Evolutionary conservation across 2,888 invertebrate species (phyloP).

Genomic region (Nysson spinosus): DNA sequence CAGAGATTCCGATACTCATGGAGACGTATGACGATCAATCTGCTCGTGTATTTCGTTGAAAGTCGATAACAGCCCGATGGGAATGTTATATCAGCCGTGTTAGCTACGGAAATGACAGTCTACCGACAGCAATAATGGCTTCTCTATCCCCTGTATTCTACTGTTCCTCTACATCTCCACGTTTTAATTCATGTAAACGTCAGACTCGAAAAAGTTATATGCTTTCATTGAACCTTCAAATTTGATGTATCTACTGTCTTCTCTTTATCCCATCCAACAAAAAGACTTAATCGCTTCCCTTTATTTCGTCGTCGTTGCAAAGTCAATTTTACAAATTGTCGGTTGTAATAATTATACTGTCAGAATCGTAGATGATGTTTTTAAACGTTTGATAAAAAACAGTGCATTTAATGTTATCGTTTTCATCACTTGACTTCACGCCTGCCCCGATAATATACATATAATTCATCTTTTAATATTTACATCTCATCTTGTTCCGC

Average conservation of each 20-base stretch:
- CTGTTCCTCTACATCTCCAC: neutral
- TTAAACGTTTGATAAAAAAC: neutral
- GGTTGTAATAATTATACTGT: too few relatives aligned
- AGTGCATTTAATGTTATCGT: neutral
- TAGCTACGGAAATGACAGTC: conserved; percentile 48
- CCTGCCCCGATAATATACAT: neutral
- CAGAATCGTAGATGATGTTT: too few relatives aligned
- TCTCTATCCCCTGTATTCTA: conserved; percentile 20
- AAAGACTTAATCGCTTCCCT: too few relatives aligned
- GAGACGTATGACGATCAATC: conserved; percentile 36
- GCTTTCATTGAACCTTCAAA: conserved; percentile 25
- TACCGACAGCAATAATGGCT: conserved; percentile 47
- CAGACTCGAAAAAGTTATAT: conserved; percentile 22
- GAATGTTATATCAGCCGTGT: conserved; percentile 30
- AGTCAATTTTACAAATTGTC: too few relatives aligned
- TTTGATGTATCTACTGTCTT: conserved; percentile 11
- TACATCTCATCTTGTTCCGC: too few relatives aligned
- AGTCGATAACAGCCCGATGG: conserved; percentile 39
- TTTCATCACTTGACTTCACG: neutral
- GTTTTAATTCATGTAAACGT: conserved; percentile 27
- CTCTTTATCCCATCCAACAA: too few relatives aligned
- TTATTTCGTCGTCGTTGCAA: too few relatives aligned
- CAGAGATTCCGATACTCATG: conserved; percentile 7
- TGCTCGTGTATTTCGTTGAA: conserved; percentile 25
- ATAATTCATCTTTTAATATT: neutral